Evolutionary conservation across 2,888 invertebrate genomes (phyloP), one percentile per base, ranked within the genome.

Genomic region (Noctua pronuba): DNA sequence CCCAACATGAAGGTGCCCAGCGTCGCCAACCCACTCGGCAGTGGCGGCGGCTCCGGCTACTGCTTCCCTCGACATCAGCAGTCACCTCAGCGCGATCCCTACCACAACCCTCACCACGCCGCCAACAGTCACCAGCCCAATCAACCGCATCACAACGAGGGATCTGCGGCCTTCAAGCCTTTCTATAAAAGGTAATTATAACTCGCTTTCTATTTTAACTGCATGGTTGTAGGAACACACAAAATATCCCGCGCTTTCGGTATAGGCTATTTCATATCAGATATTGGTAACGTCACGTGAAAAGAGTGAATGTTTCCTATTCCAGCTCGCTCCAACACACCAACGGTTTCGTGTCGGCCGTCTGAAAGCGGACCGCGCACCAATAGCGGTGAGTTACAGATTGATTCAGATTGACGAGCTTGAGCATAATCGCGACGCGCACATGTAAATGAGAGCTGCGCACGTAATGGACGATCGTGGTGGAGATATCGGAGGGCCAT

Each of bases 1-100:
- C 99, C 99, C 94, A 99, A 98, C 97, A 98, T 99, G 98, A 99
- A 99, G 96, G 97, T 98, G 92, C 98, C 98, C 92, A 98, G 98
- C 95, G 98, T 98, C 89, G 97, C 98, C 93, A 98, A 97, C 95
- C 98, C 97, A 91, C 97, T 98, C 90, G 97, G 98, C 94, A 97
- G 97, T 96, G 97, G 97, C 93, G 97, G 96, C 80, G 95, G 96
- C 93, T 96, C 97, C 91, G 97, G 96, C 93, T 97, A 97, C 95
- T 96, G 95, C 93, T 96, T 96, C 91, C 93, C 95, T 74, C 92
- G 96, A 92, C 95, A 97, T 89, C 96, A 97, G 92, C 95, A 97
- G 94, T 95, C 96, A 77, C 95, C 96, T 89, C 93, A 97, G 92
- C 95, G 97, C 91, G 96, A 97, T 92, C 97, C 96, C 91, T 97